Base-by-base conservation (phyloP, 30 jellyfish, hydroid and myxozoan genomes). In the Chrysaora quinquecirrha region DNA sequence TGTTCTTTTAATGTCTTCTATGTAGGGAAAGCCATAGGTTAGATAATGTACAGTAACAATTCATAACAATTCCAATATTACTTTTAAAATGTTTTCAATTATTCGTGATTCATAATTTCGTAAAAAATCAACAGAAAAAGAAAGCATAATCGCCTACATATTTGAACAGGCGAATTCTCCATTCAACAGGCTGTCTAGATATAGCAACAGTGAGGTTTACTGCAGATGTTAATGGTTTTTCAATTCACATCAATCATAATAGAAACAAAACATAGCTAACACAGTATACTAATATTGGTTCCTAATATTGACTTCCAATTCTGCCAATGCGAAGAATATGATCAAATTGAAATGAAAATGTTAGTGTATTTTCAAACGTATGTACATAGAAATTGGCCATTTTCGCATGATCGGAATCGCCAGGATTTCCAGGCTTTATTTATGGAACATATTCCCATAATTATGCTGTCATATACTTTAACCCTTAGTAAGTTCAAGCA, bases 181-280 rank as follows among this genome's bases (percentile, higher is more conserved):
- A 50, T 66, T 31, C 46, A 32, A 73, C 16, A 31, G 32, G 73
- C 73, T 33, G 27, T 22, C 92, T 68, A 14, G 30, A 30, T 82
- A 69, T 70, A 50, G 92, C 82, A 69, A 69, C 80, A 29, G 34
- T 70, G 30, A 14, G 56, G 60, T 19, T n/a, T n/a, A 32, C 3
- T 18, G 74, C 92, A 82, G 82, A 82, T 82, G 92, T 54, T 82
- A 69, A 58, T 68, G 31, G 85, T 70, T 74, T 60, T 47, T 66
- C 82, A 82, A 82, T 69, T 82, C 92, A 25, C 92, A 82, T 69
- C 67, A 54, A 69, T 30, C 32, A 60, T 48, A 82, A 82, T 82
- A 30, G 61, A 82, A 82, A 58, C 1, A 78, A 4, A 34, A 82
- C 92, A 69, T 48, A 32, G 85, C 52, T 38, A 82, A 48, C 85